Evolutionary conservation across 1,140 invertebrate genomes (phyloP).

Genomic region (Acromyrmex charruanus): DNA sequence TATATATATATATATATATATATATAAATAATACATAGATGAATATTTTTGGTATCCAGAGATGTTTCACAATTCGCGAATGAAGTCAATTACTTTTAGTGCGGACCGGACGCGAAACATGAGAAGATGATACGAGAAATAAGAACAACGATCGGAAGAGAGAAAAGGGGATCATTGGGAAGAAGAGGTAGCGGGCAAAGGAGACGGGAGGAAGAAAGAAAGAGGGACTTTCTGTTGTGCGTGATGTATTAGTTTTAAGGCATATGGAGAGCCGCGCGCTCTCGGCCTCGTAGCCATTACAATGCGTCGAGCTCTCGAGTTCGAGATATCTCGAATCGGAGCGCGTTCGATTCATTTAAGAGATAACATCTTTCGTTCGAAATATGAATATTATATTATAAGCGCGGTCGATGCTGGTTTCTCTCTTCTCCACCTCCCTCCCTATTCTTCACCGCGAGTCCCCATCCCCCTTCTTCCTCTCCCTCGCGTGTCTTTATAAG

Average conservation of each 20-base stretch:
- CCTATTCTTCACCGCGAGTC: conserved; percentile 17
- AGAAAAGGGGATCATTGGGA: conserved; percentile 54
- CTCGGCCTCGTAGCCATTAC: conserved; percentile 75
- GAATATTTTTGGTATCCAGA: not conserved
- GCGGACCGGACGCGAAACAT: conserved; percentile 41
- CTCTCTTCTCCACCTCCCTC: conserved; percentile 35
- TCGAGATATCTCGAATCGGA: conserved; percentile 79
- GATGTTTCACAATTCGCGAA: conserved; percentile 44
- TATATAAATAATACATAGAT: not conserved
- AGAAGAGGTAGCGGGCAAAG: not conserved
- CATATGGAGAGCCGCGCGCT: conserved; percentile 65
- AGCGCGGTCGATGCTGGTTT: conserved; percentile 73
- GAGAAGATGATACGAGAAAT: conserved; percentile 69
- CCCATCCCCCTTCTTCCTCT: not conserved
- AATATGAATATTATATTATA: conserved; percentile 86
- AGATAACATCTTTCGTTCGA: conserved; percentile 86
- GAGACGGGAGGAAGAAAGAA: conserved; percentile 27
- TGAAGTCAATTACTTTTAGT: conserved; percentile 40
- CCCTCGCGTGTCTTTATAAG: conserved; percentile 50
- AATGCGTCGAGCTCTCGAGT: conserved; percentile 76
- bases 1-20: not conserved
- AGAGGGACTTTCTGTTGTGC: conserved; percentile 60
- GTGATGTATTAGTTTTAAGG: conserved; percentile 78
- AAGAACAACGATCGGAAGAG: conserved; percentile 67
- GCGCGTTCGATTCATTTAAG: conserved; percentile 85